Conservation (phyloP, 2,797 vertebrate species). For the Halcyon leucocephala region DNA sequence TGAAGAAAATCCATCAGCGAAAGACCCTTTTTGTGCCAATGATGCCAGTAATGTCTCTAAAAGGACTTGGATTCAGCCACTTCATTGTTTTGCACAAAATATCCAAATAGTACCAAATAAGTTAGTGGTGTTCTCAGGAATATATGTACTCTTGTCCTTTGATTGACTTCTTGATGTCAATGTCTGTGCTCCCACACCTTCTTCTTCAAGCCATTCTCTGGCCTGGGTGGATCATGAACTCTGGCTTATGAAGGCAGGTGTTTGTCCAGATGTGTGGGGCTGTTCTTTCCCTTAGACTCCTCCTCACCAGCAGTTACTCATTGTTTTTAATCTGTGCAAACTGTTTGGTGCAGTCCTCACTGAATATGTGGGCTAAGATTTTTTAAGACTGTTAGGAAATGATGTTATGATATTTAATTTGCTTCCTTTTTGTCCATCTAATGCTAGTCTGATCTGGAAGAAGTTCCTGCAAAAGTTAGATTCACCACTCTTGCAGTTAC, state of each 20-base stretch:
- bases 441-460: neutral
- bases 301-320: neutral
- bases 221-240: neutral
- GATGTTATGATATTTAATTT: neutral
- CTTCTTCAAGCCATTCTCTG: neutral
- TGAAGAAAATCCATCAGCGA: neutral
- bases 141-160: neutral
- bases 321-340: neutral
- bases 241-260: neutral
- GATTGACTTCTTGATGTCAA: neutral
- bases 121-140: neutral
- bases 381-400: neutral
- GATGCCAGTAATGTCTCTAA: neutral
- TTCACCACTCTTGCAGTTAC: neutral
- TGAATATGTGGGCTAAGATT: neutral
- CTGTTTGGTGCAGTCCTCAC: neutral
- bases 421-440: neutral
- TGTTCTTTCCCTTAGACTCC: neutral
- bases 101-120: neutral
- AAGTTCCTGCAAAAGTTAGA: neutral
- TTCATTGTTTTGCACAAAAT: neutral
- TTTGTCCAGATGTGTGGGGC: neutral
- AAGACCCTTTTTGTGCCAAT: neutral
- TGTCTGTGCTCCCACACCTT: neutral
- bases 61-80: neutral